A percentile compares a stretch with the other conserved stretches of the same genome.
Conservation (phyloP, 2,888 invertebrate species). For the Leptinotarsa peninsularis region DNA sequence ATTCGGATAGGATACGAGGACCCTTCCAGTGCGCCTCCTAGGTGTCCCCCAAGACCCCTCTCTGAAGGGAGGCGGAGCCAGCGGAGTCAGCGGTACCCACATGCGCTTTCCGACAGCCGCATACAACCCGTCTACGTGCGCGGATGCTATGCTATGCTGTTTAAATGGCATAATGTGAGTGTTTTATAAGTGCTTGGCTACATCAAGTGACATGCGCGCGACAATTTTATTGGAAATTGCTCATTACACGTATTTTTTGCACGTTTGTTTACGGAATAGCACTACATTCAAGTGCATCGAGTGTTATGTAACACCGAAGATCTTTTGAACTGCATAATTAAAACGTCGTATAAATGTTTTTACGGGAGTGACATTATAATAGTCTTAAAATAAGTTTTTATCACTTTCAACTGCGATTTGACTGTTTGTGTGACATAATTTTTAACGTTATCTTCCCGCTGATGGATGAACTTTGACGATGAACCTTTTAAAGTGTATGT, state of each 20-base stretch:
- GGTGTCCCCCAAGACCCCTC: constrained; percentile 57
- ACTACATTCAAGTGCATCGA: constrained; percentile 44
- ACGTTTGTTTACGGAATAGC: constrained; percentile 48
- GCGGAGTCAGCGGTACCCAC: constrained; percentile 54
- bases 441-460: constrained; percentile 12
- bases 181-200: constrained; percentile 44
- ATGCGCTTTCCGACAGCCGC: constrained; percentile 61
- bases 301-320: constrained; percentile 43
- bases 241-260: constrained; percentile 46
- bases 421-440: constrained; percentile 19
- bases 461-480: constrained; percentile 15
- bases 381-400: constrained; percentile 4
- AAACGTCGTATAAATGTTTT: not conserved
- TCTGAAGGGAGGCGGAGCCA: constrained; percentile 56
- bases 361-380: not conserved
- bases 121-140: constrained; percentile 60
- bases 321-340: constrained; percentile 16
- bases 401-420: not conserved
- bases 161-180: constrained; percentile 40
- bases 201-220: constrained; percentile 55
- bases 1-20: constrained; percentile 57
- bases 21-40: constrained; percentile 56
- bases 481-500: constrained; percentile 30
- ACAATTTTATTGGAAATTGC: constrained; percentile 45
- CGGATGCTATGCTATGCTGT: constrained; percentile 55